Evolutionary conservation across 2,113 vertebrate genomes (phyloP).

Genomic region (Chaenocephalus aceratus): DNA sequence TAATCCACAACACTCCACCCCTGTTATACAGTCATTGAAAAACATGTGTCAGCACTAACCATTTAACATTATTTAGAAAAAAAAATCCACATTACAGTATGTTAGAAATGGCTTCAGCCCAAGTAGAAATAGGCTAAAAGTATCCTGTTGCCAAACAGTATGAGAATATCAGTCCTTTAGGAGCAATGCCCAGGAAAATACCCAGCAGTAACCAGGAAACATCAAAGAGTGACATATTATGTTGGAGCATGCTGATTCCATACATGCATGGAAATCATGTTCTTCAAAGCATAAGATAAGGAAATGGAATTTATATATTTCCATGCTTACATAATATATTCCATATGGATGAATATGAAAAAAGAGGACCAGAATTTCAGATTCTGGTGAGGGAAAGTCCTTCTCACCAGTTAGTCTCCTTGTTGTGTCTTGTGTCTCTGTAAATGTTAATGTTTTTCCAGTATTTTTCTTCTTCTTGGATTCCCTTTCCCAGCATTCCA

Average conservation of each 20-base stretch:
- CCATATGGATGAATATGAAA: constrained; percentile 7
- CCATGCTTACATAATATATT: neutral
- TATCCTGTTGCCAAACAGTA: neutral
- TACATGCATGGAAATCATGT: constrained; percentile 1
- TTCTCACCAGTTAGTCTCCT: neutral
- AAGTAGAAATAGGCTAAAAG: constrained; percentile 11
- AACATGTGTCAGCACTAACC: constrained; percentile 32
- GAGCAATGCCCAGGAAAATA: neutral
- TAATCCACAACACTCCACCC: constrained; percentile 46
- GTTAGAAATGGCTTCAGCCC: constrained; percentile 5
- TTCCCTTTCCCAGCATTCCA: constrained; percentile 41
- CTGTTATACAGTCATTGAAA: constrained; percentile 22
- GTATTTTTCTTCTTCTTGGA: neutral
- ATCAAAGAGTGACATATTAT: constrained; percentile 15
- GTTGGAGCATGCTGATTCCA: neutral
- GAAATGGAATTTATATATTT: neutral
- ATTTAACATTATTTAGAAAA: constrained; percentile 12
- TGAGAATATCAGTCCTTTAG: constrained; percentile 7
- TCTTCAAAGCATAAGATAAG: constrained; percentile 24
- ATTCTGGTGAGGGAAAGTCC: constrained; percentile 1
- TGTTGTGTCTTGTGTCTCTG: neutral
- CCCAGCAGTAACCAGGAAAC: neutral
- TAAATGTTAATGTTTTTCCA: constrained; percentile 16
- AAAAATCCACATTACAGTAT: constrained; percentile 25
- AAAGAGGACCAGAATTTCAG: constrained; percentile 1